Evolutionary conservation across 2,113 vertebrate genomes (phyloP).

Genomic region (Rostratula benghalensis): DNA sequence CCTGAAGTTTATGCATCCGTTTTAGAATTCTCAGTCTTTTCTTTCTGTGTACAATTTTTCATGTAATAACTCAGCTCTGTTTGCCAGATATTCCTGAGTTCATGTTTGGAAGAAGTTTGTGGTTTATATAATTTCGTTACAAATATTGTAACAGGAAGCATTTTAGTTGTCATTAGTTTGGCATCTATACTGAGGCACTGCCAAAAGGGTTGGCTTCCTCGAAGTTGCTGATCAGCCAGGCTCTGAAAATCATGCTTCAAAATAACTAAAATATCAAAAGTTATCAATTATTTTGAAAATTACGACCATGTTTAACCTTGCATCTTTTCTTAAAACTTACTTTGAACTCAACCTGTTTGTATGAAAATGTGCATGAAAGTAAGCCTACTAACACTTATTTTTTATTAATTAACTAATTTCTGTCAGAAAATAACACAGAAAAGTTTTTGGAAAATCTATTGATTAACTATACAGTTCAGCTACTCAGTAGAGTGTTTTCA

Average conservation of each 20-base stretch:
- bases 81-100: background rate
- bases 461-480: background rate
- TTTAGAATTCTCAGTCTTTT: background rate
- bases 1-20: background rate
- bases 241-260: background rate
- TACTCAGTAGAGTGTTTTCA: background rate
- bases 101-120: background rate
- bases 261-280: background rate
- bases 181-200: background rate
- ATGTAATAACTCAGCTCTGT: rapidly evolving
- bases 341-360: background rate
- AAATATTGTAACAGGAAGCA: background rate
- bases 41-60: background rate
- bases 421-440: background rate
- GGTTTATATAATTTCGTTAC: background rate
- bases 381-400: background rate
- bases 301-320: background rate
- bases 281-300: background rate
- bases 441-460: background rate
- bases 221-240: background rate
- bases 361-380: rapidly evolving
- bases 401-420: background rate
- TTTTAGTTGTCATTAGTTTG: background rate
- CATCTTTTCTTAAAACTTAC: background rate
- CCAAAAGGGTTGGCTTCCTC: background rate